These are phyloP conservation scores for Platycheirus rosarum DNA, from an alignment of 2,888 invertebrate genomes.

Conservation along the genomic window DNA sequence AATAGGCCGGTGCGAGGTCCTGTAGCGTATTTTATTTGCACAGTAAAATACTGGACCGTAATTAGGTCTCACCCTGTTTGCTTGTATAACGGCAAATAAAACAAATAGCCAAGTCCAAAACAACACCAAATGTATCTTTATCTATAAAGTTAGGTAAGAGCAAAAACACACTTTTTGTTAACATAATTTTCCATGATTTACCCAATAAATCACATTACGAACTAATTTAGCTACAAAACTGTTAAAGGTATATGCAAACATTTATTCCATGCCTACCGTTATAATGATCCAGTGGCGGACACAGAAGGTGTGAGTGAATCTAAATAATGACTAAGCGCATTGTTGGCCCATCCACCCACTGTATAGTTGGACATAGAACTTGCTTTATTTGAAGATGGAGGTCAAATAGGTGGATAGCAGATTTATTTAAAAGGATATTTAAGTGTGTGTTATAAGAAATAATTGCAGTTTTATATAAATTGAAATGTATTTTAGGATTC, in stretches of 20 bases:
- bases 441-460: too few relatives aligned
- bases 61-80: conserved; percentile 60
- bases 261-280: background rate
- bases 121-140: conserved; percentile 5
- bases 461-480: too few relatives aligned
- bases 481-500: too few relatives aligned
- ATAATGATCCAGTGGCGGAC: background rate
- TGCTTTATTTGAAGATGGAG: too few relatives aligned
- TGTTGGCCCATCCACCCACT: too few relatives aligned
- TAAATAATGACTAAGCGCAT: too few relatives aligned
- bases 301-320: background rate
- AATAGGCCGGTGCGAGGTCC: conserved; percentile 5
- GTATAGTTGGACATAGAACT: too few relatives aligned
- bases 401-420: too few relatives aligned
- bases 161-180: conserved; percentile 22
- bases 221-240: conserved; percentile 42
- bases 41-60: conserved; percentile 60
- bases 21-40: conserved; percentile 55
- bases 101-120: conserved; percentile 23
- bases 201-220: conserved; percentile 46
- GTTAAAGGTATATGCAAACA: conserved; percentile 20
- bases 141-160: conserved; percentile 11
- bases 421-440: too few relatives aligned
- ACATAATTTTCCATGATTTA: conserved; percentile 34
- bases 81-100: conserved; percentile 33